Conservation (phyloP, 2,797 vertebrate genomes). For the Epinephelus coioides region DNA sequence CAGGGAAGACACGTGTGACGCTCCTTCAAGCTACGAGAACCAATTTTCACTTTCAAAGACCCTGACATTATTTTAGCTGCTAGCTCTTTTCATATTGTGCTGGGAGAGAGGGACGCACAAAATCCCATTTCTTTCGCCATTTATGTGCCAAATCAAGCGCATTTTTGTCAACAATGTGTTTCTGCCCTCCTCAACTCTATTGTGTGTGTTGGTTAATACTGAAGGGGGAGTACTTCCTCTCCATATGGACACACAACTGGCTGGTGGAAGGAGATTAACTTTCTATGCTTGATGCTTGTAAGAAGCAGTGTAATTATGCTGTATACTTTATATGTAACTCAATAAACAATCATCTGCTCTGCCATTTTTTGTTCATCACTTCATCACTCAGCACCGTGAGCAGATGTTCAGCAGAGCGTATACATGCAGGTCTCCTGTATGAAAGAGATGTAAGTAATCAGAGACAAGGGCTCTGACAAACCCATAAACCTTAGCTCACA, state of each 20-base stretch:
- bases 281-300: not conserved
- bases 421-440: not conserved
- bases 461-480: not conserved
- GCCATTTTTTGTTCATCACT: not conserved
- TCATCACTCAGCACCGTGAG: not conserved
- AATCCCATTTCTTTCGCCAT: not conserved
- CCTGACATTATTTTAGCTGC: not conserved
- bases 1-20: not conserved
- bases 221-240: not conserved
- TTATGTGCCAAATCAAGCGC: not conserved
- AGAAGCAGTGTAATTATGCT: not conserved
- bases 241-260: slow-evolving; percentile 4
- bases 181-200: not conserved
- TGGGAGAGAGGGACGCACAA: not conserved
- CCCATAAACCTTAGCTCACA: not conserved
- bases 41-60: not conserved
- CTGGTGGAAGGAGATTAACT: slow-evolving; percentile 13
- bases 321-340: not conserved
- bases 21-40: not conserved
- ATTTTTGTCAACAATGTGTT: not conserved
- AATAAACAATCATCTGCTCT: not conserved
- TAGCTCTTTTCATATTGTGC: not conserved
- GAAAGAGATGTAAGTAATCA: not conserved
- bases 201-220: not conserved
- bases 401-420: not conserved